phyloP scores from a whole-genome alignment of 2,888 invertebrate genomes.

The Rhimphoctona megacephalus region DNA sequence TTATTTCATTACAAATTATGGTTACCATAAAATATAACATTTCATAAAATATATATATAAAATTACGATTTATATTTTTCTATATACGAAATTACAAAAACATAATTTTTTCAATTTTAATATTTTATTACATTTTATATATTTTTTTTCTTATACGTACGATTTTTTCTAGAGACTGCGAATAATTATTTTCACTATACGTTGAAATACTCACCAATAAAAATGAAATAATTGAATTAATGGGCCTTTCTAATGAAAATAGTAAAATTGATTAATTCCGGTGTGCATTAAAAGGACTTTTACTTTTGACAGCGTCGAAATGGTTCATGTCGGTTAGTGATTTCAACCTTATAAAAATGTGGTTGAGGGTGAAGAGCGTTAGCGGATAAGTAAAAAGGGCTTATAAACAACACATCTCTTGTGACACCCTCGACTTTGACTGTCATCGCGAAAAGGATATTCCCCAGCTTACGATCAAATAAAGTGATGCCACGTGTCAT shows the following conservation, averaged over 20 bases:
- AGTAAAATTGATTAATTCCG: neutral
- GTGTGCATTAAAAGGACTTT: neutral
- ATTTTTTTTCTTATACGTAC: too few species aligned
- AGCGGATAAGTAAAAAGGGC: neutral
- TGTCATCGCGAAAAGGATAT: neutral
- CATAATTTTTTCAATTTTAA: neutral
- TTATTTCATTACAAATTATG: neutral
- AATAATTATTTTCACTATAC: neutral
- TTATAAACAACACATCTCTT: slow-evolving; percentile 6
- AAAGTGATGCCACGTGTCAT: slow-evolving; percentile 23
- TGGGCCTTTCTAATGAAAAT: neutral
- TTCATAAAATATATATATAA: neutral
- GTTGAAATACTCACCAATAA: neutral
- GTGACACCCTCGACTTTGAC: slow-evolving; percentile 9
- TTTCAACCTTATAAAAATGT: slow-evolving; percentile 17
- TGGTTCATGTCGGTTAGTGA: neutral
- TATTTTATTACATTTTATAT: neutral
- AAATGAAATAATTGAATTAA: neutral
- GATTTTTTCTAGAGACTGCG: neutral
- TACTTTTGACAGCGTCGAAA: neutral
- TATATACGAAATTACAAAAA: neutral
- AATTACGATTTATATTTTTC: too few species aligned
- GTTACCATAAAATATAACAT: neutral
- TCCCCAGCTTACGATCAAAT: slow-evolving; percentile 2
- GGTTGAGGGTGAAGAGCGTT: neutral